Evolutionary conservation across 2,113 vertebrate genomes (phyloP).

Genomic region (Syngnathus floridae): DNA sequence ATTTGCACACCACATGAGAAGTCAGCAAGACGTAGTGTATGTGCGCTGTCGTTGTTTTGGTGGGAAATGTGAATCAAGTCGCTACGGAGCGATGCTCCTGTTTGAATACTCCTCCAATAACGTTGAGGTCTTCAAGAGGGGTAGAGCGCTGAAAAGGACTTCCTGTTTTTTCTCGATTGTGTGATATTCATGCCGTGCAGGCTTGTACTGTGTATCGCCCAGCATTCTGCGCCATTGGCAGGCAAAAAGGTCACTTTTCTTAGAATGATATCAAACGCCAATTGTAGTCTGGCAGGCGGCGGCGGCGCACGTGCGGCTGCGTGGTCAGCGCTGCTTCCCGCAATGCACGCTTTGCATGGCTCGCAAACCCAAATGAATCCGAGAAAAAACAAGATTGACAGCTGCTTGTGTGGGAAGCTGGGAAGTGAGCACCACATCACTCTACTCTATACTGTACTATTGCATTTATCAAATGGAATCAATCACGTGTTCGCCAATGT

Average conservation of each 20-base stretch:
- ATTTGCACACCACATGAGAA: too few relatives aligned
- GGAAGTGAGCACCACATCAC: neutral
- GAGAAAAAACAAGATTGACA: constrained; percentile 3
- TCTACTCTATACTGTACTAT: neutral
- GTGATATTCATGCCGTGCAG: neutral
- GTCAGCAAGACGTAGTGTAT: too few relatives aligned
- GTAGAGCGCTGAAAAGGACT: neutral
- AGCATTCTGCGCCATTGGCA: neutral
- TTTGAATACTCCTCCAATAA: too few relatives aligned
- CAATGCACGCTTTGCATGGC: constrained; percentile 59
- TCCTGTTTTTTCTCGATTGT: neutral
- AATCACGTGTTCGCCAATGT: neutral
- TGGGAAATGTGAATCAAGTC: too few relatives aligned
- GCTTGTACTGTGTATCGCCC: neutral
- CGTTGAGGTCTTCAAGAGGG: neutral
- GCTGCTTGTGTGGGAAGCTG: neutral
- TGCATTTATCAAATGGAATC: neutral
- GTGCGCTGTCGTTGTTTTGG: too few relatives aligned
- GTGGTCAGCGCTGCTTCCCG: constrained; percentile 16
- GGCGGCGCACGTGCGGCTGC: constrained; percentile 1
- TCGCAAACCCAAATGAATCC: constrained; percentile 19
- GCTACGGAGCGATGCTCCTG: too few relatives aligned
- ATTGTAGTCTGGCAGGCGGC: constrained; percentile 12
- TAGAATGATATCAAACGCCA: constrained; percentile 32
- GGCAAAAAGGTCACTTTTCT: constrained; percentile 4